Conservation (phyloP, 2,888 invertebrate species). For the Sminthurides aquaticus region DNA sequence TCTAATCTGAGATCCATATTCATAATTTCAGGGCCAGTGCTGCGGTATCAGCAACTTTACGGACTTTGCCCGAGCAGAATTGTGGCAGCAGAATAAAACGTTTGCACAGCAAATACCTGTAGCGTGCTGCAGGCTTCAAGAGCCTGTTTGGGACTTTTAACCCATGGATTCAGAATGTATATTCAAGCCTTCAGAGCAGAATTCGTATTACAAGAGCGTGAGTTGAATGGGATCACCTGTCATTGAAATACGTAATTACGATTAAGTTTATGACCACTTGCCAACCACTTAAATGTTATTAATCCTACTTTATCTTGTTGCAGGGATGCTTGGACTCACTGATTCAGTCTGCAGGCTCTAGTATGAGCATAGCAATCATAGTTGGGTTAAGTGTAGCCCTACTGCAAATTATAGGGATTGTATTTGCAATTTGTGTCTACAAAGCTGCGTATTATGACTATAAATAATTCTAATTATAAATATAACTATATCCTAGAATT, state of each 20-base stretch:
- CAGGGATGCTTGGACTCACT: slow-evolving; percentile 65
- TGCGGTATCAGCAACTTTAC: slow-evolving; percentile 65
- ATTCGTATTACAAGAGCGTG: slow-evolving; percentile 46
- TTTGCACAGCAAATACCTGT: slow-evolving; percentile 56
- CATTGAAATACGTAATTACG: no score
- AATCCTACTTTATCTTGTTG: no score
- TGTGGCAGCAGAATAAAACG: slow-evolving; percentile 49
- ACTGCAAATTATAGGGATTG: slow-evolving; percentile 57
- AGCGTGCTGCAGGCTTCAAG: slow-evolving; percentile 58
- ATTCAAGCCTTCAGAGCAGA: slow-evolving; percentile 31
- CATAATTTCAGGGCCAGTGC: slow-evolving; percentile 34
- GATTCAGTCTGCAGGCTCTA: slow-evolving; percentile 56
- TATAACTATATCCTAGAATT: no score
- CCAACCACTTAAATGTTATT: no score
- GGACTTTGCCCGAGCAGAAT: slow-evolving; percentile 57
- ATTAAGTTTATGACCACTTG: no score
- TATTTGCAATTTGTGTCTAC: slow-evolving; percentile 61
- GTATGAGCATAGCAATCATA: slow-evolving; percentile 58
- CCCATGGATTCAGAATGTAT: slow-evolving; percentile 53
- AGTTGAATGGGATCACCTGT: no score
- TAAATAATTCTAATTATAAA: no score
- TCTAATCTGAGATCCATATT: background rate
- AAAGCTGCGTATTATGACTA: slow-evolving; percentile 47
- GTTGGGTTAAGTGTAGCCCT: slow-evolving; percentile 56
- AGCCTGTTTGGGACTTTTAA: slow-evolving; percentile 49